Evolutionary conservation across 53 echinoderm and acorn worm genomes (phyloP), one percentile per base, ranked within the genome.

Genomic region (Crossaster papposus): DNA sequence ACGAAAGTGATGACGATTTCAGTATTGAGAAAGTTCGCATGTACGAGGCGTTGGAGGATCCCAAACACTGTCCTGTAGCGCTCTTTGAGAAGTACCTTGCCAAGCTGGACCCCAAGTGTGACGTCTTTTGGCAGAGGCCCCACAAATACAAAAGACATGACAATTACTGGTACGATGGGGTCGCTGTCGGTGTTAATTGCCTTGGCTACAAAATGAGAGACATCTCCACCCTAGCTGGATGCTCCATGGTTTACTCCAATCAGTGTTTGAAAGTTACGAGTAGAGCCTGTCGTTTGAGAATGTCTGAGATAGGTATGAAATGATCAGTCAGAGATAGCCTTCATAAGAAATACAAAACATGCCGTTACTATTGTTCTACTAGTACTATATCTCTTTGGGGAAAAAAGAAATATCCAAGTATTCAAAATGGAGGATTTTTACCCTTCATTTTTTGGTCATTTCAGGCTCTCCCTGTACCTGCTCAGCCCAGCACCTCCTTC

Each of bases 241-340:
- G 90, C 75, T 90, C 93, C 18, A 68, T 36, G 63, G 18, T 81
- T 4, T 93, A 93, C 78, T 91, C 91, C 22, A 93, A 93, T 58
- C 81, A 82, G 37, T 81, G 82, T 30, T 78, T 92, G 77, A 87
- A 87, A 36, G 58, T 87, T 7, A 87, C 87, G 63, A 87, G 87
- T 87, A 87, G 37, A 77, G 80, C 31, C 6, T 80, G 80, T 55
- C 24, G 30, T 31, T 55, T 58, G 34, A 54, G 33, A 55, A 80
- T 80, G 80, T 32, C 30, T 13, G 15, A 6, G 18, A 55, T 33
- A 54, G 80, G 80, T 80, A 50, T 77, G 13, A 30, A 0, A 12
- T 30, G 31, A 30, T 4, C 13, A 31, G 29, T 29, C 34, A 74
- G 33, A 35, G 2, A 13, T 11, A 3, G n/a, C 24, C 4, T 13